Evolutionary conservation across 1,140 invertebrate genomes (phyloP).

Genomic region (Nephotettix cincticeps): DNA sequence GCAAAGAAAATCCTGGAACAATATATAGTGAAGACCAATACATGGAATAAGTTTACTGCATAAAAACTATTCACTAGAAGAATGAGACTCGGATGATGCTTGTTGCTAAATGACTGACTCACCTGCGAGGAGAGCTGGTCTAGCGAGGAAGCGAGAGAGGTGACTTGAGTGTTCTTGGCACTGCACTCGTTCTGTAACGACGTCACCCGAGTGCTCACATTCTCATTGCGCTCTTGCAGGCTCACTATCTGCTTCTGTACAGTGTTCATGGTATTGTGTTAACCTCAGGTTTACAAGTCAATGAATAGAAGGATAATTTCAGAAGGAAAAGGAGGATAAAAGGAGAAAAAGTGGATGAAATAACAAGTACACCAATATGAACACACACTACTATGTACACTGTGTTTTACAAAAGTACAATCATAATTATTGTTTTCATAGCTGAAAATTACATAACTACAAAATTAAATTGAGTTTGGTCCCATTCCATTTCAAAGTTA

Average conservation of each 20-base stretch:
- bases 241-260: conserved; percentile 46
- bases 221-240: conserved; percentile 47
- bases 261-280: no score
- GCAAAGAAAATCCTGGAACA: background rate
- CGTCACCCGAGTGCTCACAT: conserved; percentile 47
- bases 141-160: conserved; percentile 27
- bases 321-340: no score
- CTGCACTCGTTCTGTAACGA: conserved; percentile 35
- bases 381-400: no score
- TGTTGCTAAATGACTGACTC: conserved; percentile 50
- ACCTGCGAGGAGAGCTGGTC: conserved; percentile 64
- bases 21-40: background rate
- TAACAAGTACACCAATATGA: no score
- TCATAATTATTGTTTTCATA: no score
- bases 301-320: no score
- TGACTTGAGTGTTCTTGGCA: background rate
- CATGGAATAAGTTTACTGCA: background rate
- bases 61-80: background rate
- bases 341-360: no score
- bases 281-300: no score
- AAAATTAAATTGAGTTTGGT: no score
- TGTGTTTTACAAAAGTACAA: no score
- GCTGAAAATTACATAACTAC: no score
- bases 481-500: no score
- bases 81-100: background rate